Evolutionary conservation across 2,888 invertebrate genomes (phyloP), one percentile per base, ranked within the genome.

Genomic region (Sisyra nigra): DNA sequence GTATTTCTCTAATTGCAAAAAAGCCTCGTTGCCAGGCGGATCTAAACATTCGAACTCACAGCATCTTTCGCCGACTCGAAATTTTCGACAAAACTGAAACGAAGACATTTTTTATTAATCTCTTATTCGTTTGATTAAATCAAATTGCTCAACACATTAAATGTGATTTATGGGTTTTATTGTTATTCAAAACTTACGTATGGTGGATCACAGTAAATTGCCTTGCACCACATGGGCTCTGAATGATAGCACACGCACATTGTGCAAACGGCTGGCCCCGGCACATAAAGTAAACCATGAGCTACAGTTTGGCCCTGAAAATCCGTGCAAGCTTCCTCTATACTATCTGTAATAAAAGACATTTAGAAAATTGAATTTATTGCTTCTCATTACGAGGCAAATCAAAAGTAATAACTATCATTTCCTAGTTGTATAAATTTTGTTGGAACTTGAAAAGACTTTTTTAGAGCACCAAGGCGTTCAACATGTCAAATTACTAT

Each of bases 1-100:
- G 44, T 61, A 59, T 44, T 53, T 49, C 43, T 57, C 57, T 41
- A 61, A 47, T 48, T 56, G 50, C 46, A 54, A 57, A 9, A 54
- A 55, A 4, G 60, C 58, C 45, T 76, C 74, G 52, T 79, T 74
- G 1, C 78, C 79, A 0, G 78, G 78, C 0, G 78, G 77, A 62
- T 88, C 86, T 52, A 87, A 68, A 61, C 91, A 92, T 57, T 81
- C 80, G 63, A 89, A 91, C 58, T 89, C 84, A 59, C 91, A 91
- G 66, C 91, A 92, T 46, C 82, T 71, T 57, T 80, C 80, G 41
- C 86, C 86, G 41, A 84, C 81, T 41, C 83, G 74, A 62, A 85
- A 87, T 57, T 80, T 80, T 60, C 81, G 80, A 68, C 87, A 88
- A 67, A 80, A 84, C 87, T 87, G 70, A 46, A 55, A 41, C 2